Conservation (phyloP, 2,113 vertebrate genomes). For the Zosterops pallidus region DNA sequence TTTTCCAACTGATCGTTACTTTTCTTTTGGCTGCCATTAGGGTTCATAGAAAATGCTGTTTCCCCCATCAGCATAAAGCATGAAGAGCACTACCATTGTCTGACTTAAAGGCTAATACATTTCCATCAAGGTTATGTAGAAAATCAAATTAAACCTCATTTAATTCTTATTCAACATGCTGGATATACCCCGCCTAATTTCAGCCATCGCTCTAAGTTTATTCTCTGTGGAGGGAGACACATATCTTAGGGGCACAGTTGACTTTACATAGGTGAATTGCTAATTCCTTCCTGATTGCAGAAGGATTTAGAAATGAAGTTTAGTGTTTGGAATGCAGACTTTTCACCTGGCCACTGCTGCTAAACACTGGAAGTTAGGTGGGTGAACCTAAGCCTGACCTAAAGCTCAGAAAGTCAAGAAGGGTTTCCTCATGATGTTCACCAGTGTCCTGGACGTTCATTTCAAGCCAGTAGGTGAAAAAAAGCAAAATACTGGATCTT, state of each 20-base stretch:
- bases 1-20: constrained; percentile 21
- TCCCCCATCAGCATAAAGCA: background rate
- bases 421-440: background rate
- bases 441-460: background rate
- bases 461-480: background rate
- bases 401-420: background rate
- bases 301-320: background rate
- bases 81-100: background rate
- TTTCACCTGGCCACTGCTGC: background rate
- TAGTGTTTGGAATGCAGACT: background rate
- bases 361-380: background rate
- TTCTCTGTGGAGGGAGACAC: background rate
- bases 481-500: background rate
- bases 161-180: background rate
- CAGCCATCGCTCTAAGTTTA: background rate
- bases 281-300: background rate
- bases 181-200: background rate
- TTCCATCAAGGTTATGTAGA: background rate
- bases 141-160: constrained; percentile 1
- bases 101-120: background rate
- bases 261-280: background rate
- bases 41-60: constrained; percentile 19
- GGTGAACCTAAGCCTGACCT: background rate
- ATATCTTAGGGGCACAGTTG: background rate
- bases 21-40: constrained; percentile 24